Base-by-base conservation (phyloP, 2,888 invertebrate genomes). In the Diplolepis rosae region DNA sequence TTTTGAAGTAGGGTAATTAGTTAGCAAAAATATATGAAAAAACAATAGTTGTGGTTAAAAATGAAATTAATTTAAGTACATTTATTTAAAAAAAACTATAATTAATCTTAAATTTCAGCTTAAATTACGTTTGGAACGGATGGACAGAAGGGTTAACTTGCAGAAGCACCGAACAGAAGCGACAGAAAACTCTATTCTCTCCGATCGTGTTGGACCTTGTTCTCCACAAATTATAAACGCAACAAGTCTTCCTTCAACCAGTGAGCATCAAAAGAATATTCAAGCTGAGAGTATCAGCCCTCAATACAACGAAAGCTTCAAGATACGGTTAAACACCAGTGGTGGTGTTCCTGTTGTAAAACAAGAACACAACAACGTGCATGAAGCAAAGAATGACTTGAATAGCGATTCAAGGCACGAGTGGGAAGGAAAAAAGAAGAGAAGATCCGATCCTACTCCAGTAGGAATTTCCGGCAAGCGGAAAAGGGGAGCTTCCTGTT, bases 111-210 rank as follows among this genome's bases (percentile, higher is more conserved):
- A 45, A 70, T 91, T 91, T 7, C 90, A 94, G 94, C 89, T 94
- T 73, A 92, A 92, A 85, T 90, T 91, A 77, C 92, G 92, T 73
- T 88, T 94, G 85, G 92, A 92, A 83, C 92, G 93, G 77, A 92
- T 93, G 91, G 94, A 94, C 85, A 91, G 92, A 80, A 91, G 93
- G 78, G 90, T 91, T 18, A 89, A 88, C 51, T 85, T 89, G 66
- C 91, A 90, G 71, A 90, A 90, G 69, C 77, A 85, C 50, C 80
- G 87, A 13, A 82, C 85, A 4, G 88, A 89, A 35, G 83, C 80
- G 51, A 80, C 81, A 22, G 89, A 89, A 72, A 88, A 84, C 81
- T 82, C 85, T 5, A 71, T 80, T 4, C 75, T 80, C 32, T 79
- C 79, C 4, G 88, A 88, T 32, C 84, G 84, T 42, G 35, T 67